Conservation (phyloP, 2,888 invertebrate genomes). For the Minunthozetes semirufus region DNA sequence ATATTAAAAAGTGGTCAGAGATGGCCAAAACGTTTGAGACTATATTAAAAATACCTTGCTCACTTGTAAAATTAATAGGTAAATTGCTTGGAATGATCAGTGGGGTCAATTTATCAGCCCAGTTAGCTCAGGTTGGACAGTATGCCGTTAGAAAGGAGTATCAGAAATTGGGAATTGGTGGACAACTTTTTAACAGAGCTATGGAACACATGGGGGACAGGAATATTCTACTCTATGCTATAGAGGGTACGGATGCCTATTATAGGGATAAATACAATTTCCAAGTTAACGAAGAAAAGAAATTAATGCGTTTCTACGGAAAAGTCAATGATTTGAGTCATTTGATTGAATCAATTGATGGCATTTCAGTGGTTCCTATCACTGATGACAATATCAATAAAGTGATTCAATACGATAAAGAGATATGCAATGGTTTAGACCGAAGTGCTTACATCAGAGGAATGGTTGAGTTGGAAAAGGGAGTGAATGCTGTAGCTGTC, state of each 20-base stretch:
- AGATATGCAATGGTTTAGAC: conserved; percentile 1
- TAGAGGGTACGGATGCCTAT: conserved; percentile 35
- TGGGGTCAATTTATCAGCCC: conserved; percentile 17
- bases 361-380: background rate
- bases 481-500: conserved; percentile 33
- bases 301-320: background rate
- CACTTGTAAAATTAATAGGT: too few species aligned
- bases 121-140: conserved; percentile 38
- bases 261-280: conserved; percentile 26
- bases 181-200: conserved; percentile 37
- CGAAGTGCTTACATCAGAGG: background rate
- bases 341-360: background rate
- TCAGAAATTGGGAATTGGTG: conserved; percentile 38
- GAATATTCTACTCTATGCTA: conserved; percentile 38
- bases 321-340: background rate
- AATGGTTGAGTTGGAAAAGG: conserved; percentile 25
- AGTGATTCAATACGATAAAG: conserved; percentile 14
- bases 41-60: background rate
- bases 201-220: conserved; percentile 36
- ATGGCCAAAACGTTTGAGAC: too few species aligned
- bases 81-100: background rate
- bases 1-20: too few species aligned
- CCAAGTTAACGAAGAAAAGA: background rate
- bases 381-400: conserved; percentile 24
- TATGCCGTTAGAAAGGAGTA: conserved; percentile 37